Evolutionary conservation across 1,140 invertebrate species (phyloP), one percentile per base, ranked within the genome.

Genomic region (Cotesia typhae): DNA sequence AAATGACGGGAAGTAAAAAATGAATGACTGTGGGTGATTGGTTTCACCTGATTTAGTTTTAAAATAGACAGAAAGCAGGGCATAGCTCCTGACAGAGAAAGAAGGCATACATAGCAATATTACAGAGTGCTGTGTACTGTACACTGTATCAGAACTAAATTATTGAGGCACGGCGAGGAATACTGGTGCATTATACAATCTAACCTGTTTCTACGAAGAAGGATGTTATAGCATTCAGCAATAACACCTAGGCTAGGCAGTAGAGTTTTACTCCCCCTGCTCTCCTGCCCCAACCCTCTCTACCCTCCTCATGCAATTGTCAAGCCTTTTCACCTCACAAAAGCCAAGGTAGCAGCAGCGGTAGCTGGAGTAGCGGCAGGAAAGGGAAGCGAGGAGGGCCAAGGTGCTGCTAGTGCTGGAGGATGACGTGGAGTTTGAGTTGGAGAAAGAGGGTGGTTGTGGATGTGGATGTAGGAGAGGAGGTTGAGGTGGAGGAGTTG

Each of bases 251-350:
- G 37, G 28, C 28, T 57, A 36, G 12, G 10, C 36, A 70, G 38
- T 70, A 47, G 68, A 65, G 63, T 66, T 41, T 41, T 69, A 36
- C 51, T 60, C 17, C 41, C 41, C 60, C 69, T 52, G 53, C 17
- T 41, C 20, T 28, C 51, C 17, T 28, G 1, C 28, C 61, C 1
- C 7, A 35, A 14, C 20, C 59, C 35, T 9, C 35, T 9, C 64
- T 55, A 67, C 64, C 64, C 17, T 61, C 35, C 57, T 59, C 57
- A 20, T 59, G 57, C 14, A 4, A 59, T 59, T 20, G 57, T 59
- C 64, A 66, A 41, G 64, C 57, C 63, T 72, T 72, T 72, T 59
- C 64, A 72, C 70, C 70, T 71, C 60, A 38, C 63, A 67, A 59
- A 47, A 65, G 65, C 41, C 41, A 47, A 47, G 41, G 41, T 47